Conservation (phyloP, 2,113 vertebrate genomes). For the Bathybates hornii region DNA sequence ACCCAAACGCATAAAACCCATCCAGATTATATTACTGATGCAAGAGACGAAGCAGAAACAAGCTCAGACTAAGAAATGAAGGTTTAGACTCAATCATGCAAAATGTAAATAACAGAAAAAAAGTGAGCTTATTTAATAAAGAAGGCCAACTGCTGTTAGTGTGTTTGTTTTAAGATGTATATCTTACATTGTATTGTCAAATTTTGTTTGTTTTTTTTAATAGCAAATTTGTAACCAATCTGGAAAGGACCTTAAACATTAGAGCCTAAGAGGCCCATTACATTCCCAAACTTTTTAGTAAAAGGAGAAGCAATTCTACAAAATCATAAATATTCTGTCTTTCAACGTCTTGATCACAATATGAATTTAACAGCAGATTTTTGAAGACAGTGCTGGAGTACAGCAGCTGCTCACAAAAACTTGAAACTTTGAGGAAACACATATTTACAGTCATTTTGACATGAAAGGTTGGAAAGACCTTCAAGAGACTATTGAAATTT, state of each 20-base stretch:
- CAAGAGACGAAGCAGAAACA: constrained; percentile 28
- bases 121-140: not conserved
- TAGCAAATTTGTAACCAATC: not conserved
- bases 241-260: not conserved
- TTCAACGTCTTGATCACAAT: not conserved
- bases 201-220: not conserved
- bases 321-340: not conserved
- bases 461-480: not conserved
- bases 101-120: not conserved
- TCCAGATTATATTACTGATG: constrained; percentile 22
- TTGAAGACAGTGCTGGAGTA: not conserved
- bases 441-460: not conserved
- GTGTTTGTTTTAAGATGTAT: not conserved
- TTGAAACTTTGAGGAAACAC: not conserved
- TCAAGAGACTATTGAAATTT: not conserved
- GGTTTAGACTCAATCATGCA: not conserved
- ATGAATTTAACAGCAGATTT: not conserved
- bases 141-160: not conserved
- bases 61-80: not conserved
- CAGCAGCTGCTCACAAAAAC: not conserved
- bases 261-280: not conserved
- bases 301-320: not conserved
- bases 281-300: not conserved
- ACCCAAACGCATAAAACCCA: constrained; percentile 13
- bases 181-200: not conserved